A percentile compares a stretch with the other conserved stretches of the same genome.
These are phyloP conservation scores for Ornithorhynchus anatinus DNA, from an alignment of 2,113 vertebrate species.

Conservation along the genomic window DNA sequence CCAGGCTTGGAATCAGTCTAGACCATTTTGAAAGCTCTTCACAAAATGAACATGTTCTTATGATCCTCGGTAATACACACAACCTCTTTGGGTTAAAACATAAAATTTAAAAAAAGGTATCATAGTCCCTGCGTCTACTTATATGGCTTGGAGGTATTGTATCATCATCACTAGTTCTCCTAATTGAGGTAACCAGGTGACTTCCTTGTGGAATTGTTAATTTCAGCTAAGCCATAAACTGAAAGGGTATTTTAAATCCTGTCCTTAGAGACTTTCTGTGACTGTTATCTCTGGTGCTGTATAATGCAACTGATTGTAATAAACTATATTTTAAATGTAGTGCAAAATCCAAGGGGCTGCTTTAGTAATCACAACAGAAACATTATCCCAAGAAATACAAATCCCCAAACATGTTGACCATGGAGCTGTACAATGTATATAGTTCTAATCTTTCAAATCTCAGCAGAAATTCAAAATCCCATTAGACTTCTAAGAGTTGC, in stretches of 20 bases:
- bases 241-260: slow-evolving; percentile 28
- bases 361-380: slow-evolving; percentile 40
- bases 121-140: neutral
- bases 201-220: slow-evolving; percentile 33
- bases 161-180: neutral
- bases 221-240: slow-evolving; percentile 21
- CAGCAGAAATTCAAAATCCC: slow-evolving; percentile 52
- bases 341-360: slow-evolving; percentile 47
- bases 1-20: too few species aligned
- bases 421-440: slow-evolving; percentile 41
- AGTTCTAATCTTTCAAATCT: slow-evolving; percentile 47
- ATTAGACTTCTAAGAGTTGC: slow-evolving; percentile 29
- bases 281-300: neutral
- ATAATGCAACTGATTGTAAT: slow-evolving; percentile 37
- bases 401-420: slow-evolving; percentile 6
- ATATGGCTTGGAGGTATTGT: neutral
- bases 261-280: slow-evolving; percentile 28
- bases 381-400: slow-evolving; percentile 24
- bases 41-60: too few species aligned
- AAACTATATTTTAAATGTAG: slow-evolving; percentile 43
- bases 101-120: too few species aligned
- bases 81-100: too few species aligned
- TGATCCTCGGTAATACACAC: too few species aligned
- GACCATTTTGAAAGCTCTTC: too few species aligned
- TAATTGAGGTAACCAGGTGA: slow-evolving; percentile 46